These are phyloP conservation scores for Cuniculus paca DNA, from an alignment of 2,797 vertebrate genomes.

Conservation along the genomic window DNA sequence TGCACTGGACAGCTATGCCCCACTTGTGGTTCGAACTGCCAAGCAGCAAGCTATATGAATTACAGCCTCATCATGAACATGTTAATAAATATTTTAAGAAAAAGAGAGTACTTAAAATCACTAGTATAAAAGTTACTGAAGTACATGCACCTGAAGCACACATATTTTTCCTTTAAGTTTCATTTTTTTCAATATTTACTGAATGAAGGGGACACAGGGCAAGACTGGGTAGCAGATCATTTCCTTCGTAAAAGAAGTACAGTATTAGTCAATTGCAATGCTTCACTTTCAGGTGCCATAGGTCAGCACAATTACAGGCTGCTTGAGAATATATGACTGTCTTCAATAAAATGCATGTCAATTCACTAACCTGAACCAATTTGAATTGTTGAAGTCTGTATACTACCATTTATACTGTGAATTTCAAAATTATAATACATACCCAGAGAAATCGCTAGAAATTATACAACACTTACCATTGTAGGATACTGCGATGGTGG, in stretches of 20 bases:
- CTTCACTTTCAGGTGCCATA: background rate
- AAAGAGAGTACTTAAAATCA: constrained; percentile 23
- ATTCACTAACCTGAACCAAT: background rate
- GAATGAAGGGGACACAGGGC: background rate
- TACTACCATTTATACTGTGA: background rate
- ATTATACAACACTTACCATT: constrained; percentile 90
- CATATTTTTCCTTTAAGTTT: background rate
- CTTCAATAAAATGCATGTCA: constrained; percentile 18
- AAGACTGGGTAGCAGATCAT: background rate
- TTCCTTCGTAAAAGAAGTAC: background rate
- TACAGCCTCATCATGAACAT: background rate
- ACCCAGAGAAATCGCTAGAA: constrained; percentile 3
- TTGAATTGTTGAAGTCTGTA: constrained; percentile 46
- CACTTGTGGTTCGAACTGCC: background rate
- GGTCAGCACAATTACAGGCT: background rate
- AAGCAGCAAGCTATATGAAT: background rate
- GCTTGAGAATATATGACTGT: background rate
- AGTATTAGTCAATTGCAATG: background rate
- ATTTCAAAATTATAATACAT: background rate
- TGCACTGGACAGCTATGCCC: background rate
- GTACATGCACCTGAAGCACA: constrained; percentile 2
- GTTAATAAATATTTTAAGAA: constrained; percentile 54
- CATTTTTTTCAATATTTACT: background rate
- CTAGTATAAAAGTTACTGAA: background rate
- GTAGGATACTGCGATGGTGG: constrained; percentile 90